phyloP scores from a whole-genome alignment of 2,113 vertebrate species.

The Cromileptes altivelis region DNA sequence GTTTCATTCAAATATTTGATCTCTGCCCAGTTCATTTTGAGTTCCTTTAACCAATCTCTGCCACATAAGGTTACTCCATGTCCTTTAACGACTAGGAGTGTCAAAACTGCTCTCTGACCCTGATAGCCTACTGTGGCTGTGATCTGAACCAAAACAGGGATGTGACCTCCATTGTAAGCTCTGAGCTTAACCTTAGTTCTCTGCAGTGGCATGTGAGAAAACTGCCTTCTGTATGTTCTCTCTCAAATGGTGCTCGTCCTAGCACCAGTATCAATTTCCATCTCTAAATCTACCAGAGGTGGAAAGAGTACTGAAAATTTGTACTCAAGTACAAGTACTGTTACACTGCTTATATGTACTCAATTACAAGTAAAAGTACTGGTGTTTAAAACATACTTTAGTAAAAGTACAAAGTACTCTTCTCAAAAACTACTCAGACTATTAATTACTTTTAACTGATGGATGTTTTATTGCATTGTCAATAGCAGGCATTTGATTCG shows the following conservation, averaged over 20 bases:
- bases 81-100: constrained; percentile 13
- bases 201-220: constrained; percentile 26
- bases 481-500: no score
- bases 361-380: no score
- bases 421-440: no score
- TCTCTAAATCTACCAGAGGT: not conserved
- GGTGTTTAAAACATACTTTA: no score
- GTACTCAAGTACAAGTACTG: no score
- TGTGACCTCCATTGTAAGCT: constrained; percentile 29
- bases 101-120: no score
- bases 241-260: constrained; percentile 15
- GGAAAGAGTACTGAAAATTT: no score
- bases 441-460: no score
- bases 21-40: constrained; percentile 16
- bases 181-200: not conserved
- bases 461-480: no score
- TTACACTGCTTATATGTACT: no score
- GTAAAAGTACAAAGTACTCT: no score
- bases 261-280: constrained; percentile 39
- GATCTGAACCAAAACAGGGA: constrained; percentile 18
- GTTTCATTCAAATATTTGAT: constrained; percentile 6
- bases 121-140: not conserved
- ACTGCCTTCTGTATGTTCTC: not conserved
- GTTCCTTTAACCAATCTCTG: constrained; percentile 16
- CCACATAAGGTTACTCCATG: constrained; percentile 24